Evolutionary conservation across 2,797 vertebrate genomes (phyloP).

Genomic region (Anomalospiza imberbis): DNA sequence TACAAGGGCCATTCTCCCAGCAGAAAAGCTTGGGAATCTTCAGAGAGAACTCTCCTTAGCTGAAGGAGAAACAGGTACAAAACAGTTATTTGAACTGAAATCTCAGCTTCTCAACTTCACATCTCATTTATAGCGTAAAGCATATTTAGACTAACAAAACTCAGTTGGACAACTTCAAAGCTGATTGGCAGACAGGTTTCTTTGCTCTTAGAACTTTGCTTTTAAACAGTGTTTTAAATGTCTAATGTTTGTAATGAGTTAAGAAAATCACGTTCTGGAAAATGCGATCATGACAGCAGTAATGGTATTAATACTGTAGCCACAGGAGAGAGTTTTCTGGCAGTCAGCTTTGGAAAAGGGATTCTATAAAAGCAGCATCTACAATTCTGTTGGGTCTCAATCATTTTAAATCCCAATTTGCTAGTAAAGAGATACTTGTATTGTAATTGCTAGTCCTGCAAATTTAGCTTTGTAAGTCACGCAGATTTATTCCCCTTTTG

Average conservation of each 20-base stretch:
- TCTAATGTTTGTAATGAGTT: neutral
- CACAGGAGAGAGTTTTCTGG: neutral
- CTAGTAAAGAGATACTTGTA: neutral
- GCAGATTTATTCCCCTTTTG: constrained; percentile 13
- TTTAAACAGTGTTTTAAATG: neutral
- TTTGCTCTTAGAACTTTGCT: neutral
- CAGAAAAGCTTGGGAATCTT: neutral
- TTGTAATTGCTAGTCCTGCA: constrained; percentile 30
- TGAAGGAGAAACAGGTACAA: neutral
- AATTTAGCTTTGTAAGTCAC: neutral
- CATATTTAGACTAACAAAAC: neutral
- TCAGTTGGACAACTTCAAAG: neutral
- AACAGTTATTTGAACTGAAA: neutral
- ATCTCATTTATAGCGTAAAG: neutral
- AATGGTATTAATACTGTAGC: neutral
- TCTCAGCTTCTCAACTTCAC: neutral
- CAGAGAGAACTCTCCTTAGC: neutral
- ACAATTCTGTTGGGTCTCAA: neutral
- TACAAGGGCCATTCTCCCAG: neutral
- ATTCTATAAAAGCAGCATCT: neutral
- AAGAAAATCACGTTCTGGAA: neutral
- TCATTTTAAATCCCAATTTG: constrained; percentile 3
- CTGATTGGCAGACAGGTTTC: neutral
- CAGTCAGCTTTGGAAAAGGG: neutral
- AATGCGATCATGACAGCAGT: neutral